Evolutionary conservation across 2,113 vertebrate genomes (phyloP).

Genomic region (Lophura nycthemera): DNA sequence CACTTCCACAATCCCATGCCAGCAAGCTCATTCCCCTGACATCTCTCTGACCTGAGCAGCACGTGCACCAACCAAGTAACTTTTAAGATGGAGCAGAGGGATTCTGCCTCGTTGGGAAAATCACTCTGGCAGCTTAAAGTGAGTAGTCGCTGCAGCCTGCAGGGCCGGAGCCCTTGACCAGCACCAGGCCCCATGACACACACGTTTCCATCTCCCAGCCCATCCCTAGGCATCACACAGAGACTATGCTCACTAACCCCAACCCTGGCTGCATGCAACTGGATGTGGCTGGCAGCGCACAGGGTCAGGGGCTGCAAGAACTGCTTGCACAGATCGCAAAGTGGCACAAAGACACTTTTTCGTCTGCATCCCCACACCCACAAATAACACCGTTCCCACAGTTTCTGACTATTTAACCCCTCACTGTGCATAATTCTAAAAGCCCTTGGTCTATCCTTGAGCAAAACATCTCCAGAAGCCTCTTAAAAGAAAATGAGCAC

Average conservation of each 20-base stretch:
- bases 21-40: accelerated
- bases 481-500: background rate
- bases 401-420: background rate
- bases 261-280: background rate
- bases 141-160: background rate
- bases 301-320: background rate
- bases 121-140: background rate
- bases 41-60: background rate
- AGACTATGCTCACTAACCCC: background rate
- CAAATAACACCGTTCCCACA: background rate
- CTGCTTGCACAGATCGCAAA: background rate
- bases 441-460: background rate
- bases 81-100: background rate
- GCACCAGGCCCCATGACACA: background rate
- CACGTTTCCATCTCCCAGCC: background rate
- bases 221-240: background rate
- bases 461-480: background rate
- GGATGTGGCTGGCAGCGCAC: background rate
- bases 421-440: background rate
- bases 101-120: background rate
- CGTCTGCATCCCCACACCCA: background rate
- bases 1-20: background rate
- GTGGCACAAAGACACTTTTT: background rate
- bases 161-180: background rate
- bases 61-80: background rate